Percentiles rank a stretch among this genome's conserved stretches.
Conservation (phyloP, 2,888 invertebrate genomes). For the Pachycephus smyrnensis region DNA sequence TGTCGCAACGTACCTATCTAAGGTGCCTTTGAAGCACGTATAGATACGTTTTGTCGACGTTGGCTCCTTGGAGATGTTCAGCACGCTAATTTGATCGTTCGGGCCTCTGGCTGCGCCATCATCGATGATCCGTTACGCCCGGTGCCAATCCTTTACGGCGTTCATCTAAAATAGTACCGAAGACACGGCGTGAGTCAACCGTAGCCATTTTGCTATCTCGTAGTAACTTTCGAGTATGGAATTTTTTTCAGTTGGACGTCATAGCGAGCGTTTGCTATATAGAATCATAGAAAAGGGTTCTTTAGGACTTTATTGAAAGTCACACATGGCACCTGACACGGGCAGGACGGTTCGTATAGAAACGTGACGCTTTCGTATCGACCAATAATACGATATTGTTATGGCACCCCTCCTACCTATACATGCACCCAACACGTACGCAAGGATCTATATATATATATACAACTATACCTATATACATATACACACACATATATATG, state of each 20-base stretch:
- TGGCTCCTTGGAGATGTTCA: slow-evolving; percentile 30
- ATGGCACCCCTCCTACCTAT: background rate
- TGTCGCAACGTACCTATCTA: slow-evolving; percentile 48
- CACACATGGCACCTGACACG: background rate
- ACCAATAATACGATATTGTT: background rate
- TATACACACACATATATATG: background rate
- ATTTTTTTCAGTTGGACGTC: background rate
- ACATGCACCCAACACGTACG: background rate
- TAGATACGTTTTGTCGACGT: slow-evolving; percentile 27
- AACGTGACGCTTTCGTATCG: background rate
- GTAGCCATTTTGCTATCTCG: background rate
- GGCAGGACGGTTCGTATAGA: background rate
- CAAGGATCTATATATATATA: background rate
- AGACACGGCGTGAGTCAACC: background rate
- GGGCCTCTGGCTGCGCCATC: slow-evolving; percentile 17
- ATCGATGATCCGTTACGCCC: slow-evolving; percentile 30
- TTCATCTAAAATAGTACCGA: slow-evolving; percentile 28
- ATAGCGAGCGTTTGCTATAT: background rate
- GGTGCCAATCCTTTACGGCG: slow-evolving; percentile 34
- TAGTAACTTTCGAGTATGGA: background rate
- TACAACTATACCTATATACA: background rate
- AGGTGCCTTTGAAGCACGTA: slow-evolving; percentile 49
- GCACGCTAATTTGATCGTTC: slow-evolving; percentile 33
- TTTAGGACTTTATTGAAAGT: background rate
- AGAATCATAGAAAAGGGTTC: background rate